Evolutionary conservation across 2,888 invertebrate genomes (phyloP), one percentile per base, ranked within the genome.

Genomic region (Corythucha ciliata): DNA sequence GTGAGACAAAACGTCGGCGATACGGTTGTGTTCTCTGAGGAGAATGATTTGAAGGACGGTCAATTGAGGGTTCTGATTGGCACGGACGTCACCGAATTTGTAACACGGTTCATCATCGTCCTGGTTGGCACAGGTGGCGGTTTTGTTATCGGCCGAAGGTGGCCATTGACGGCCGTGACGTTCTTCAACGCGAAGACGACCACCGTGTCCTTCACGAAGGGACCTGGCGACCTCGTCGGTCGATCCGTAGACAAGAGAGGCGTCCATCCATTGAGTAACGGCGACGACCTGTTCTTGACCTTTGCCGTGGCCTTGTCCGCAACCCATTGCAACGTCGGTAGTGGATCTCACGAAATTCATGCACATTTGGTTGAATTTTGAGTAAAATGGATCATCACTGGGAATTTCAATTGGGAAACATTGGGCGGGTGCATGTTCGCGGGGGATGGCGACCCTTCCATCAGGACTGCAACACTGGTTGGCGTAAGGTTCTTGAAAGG

Each of bases 21-120:
- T 64, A 1, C 86, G 76, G 67, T 89, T 90, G 66, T 89, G 89
- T 63, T 89, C 88, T 25, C 89, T 73, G 16, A 83, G 75, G 64
- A 84, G 80, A 6, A 88, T 63, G 1, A 80, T 79, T 59, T 89
- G 88, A 0, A 87, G 63, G 0, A 79, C 75, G 0, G 82, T 80
- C 37, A 88, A 70, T 0, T 83, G 81, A 7, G 85, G 78, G 60
- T 84, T 79, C 66, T 86, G 85, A 68, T 88, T 87, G 1, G 78
- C 80, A 56, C 86, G 77, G 4, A 74, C 74, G 64, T 88, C 88
- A 10, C 87, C 87, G 44, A 83, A 74, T 57, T 78, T 67, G 65
- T 87, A 89, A 65, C 89, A 89, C 27, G 83, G 76, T 53, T 73
- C 74, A 0, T 72, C 68, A 26, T 75, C 74, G 53, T 74, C 73